These are phyloP conservation scores for Bubo scandiacus DNA, from an alignment of 2,113 vertebrate species.

Conservation along the genomic window DNA sequence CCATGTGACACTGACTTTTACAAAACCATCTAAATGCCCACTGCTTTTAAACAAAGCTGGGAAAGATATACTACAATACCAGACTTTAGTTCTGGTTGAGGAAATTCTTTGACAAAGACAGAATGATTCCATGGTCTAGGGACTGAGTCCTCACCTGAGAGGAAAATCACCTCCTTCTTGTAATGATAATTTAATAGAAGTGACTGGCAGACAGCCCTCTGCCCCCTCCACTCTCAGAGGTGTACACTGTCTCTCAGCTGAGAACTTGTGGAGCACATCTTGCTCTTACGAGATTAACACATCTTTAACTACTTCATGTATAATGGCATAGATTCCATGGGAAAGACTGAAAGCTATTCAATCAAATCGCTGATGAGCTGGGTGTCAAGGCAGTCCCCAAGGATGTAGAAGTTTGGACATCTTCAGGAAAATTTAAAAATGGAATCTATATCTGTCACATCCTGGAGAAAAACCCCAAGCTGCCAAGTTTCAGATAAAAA, in stretches of 20 bases:
- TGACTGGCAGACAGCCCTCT: neutral
- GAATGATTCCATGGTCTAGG: constrained; percentile 2
- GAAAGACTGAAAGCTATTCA: neutral
- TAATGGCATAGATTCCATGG: neutral
- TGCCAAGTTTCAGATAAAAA: neutral
- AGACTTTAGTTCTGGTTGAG: constrained; percentile 28
- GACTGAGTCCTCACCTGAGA: constrained; percentile 16
- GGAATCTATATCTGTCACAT: neutral
- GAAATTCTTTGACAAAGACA: constrained; percentile 23
- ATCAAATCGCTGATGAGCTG: neutral
- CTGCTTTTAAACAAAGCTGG: neutral
- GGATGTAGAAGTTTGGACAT: neutral
- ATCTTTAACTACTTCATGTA: neutral
- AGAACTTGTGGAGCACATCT: neutral
- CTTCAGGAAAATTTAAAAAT: neutral
- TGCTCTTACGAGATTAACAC: neutral
- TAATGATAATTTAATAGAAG: neutral
- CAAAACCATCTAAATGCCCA: neutral
- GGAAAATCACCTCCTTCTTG: constrained; percentile 12
- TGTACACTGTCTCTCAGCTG: neutral
- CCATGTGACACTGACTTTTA: neutral
- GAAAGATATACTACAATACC: neutral
- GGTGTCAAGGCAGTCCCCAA: neutral
- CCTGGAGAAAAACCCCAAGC: neutral
- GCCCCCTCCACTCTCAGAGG: neutral